phyloP scores from a whole-genome alignment of 2,113 vertebrate genomes.

The Megaleporinus macrocephalus region DNA sequence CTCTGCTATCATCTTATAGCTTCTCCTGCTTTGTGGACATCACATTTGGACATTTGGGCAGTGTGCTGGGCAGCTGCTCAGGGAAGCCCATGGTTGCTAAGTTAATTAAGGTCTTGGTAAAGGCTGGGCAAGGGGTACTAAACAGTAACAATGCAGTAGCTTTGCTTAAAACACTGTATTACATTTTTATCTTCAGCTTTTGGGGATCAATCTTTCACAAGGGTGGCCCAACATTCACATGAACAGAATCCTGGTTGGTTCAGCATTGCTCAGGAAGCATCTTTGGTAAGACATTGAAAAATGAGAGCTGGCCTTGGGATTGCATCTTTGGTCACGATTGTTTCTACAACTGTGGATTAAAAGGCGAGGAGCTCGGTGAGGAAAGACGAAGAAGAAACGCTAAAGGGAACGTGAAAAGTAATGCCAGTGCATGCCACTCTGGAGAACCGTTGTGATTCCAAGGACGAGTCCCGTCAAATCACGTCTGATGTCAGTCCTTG shows the following conservation, averaged over 20 bases:
- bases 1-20: too few species aligned
- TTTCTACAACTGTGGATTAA: conserved; percentile 15
- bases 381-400: background rate
- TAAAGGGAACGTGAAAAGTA: background rate
- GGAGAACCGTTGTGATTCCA: background rate
- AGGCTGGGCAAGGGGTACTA: too few species aligned
- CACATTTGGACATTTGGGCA: too few species aligned
- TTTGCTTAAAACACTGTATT: too few species aligned
- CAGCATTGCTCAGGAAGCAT: background rate
- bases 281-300: conserved; percentile 25
- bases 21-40: too few species aligned
- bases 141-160: too few species aligned
- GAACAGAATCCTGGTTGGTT: background rate
- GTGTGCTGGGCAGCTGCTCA: too few species aligned
- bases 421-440: background rate
- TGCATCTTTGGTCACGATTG: conserved; percentile 1
- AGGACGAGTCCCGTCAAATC: conserved; percentile 32
- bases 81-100: too few species aligned
- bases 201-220: too few species aligned
- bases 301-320: background rate
- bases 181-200: too few species aligned
- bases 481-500: conserved; percentile 4
- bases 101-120: too few species aligned
- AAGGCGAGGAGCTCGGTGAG: background rate
- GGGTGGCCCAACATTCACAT: too few species aligned